Conservation (phyloP, 2,113 vertebrate species). For the Leucosticte australis region DNA sequence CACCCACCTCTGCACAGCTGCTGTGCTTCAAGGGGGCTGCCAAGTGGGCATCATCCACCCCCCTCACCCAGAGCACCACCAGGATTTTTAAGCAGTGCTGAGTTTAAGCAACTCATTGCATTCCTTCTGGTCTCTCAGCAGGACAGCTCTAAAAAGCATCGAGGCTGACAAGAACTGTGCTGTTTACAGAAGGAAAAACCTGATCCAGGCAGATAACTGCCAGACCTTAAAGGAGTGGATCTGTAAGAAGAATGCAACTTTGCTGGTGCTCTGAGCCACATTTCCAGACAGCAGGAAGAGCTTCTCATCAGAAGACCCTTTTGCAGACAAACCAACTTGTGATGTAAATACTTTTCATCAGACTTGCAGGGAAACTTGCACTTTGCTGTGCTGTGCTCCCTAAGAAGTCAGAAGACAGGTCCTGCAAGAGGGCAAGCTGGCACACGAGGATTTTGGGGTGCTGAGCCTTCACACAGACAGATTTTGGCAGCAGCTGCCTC, state of each 20-base stretch:
- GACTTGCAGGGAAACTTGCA: not conserved
- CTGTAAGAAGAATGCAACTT: constrained; percentile 41
- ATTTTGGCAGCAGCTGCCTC: not conserved
- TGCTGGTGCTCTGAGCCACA: not conserved
- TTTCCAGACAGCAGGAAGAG: not conserved
- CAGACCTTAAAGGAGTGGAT: constrained; percentile 44
- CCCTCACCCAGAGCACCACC: not conserved
- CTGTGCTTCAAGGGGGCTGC: not conserved
- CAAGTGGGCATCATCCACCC: rapidly evolving
- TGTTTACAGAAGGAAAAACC: constrained; percentile 47
- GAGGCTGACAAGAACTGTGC: constrained; percentile 1
- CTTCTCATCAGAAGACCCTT: not conserved
- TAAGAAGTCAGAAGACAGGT: not conserved
- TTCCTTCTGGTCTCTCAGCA: not conserved
- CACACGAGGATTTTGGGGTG: not conserved
- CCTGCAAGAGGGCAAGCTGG: not conserved
- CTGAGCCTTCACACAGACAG: not conserved
- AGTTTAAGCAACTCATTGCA: not conserved
- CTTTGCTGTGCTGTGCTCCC: not conserved
- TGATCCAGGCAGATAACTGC: constrained; percentile 24
- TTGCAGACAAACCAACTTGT: not conserved
- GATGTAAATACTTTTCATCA: not conserved
- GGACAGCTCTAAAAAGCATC: not conserved
- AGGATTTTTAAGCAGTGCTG: not conserved
- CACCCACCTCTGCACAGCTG: not conserved